Base-by-base conservation (phyloP, 2,797 vertebrate genomes). In the Girardinus metallicus region DNA sequence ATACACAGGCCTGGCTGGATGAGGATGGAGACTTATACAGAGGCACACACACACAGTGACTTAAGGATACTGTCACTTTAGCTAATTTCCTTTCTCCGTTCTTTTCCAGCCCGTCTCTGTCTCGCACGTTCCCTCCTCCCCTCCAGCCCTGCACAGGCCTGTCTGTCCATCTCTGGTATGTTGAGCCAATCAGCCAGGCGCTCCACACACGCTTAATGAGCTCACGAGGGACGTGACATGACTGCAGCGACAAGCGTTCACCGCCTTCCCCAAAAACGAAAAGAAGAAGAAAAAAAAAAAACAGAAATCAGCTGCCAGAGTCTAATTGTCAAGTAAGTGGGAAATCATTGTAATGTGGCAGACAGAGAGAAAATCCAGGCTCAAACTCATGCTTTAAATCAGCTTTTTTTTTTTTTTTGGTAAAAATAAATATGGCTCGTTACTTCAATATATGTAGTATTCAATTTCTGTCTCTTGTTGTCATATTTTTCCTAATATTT, bases 251-350 rank as follows among this genome's bases (percentile, higher is more conserved):
- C 90, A 82, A 82, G 87, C 86, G 39, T 79, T 82, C 72, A 71
- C 86, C 4, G 31, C 80, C 68, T 77, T 86, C 83, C 77, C 39
- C 36, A 60, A 57, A 78, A 51, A 51, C 23, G 1, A 15, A 4
- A 46, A 15, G 1, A 13, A 15, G 16, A 16, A 47, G 16, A 44
- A 44, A 44, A 46, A 1, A 51, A 64, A 80, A 92, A 93, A 93
- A 93, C 93, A 93, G 83, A 88, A 84, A 91, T 92, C 93, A 93
- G 93, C 92, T 93, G 91, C 88, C 91, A n/a, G 87, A 75, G 60
- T 87, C 87, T 94, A 93, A 95, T 92, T 91, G 88, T 92, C 83
- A 89, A 90, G 90, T 91, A 89, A 93, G 91, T 83, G 89, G 89
- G 83, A 89, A 91, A 92, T 92, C 86, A 87, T 78, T 87, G 89